phyloP scores from a whole-genome alignment of 1,140 invertebrate species.

The Drosophila azteca region DNA sequence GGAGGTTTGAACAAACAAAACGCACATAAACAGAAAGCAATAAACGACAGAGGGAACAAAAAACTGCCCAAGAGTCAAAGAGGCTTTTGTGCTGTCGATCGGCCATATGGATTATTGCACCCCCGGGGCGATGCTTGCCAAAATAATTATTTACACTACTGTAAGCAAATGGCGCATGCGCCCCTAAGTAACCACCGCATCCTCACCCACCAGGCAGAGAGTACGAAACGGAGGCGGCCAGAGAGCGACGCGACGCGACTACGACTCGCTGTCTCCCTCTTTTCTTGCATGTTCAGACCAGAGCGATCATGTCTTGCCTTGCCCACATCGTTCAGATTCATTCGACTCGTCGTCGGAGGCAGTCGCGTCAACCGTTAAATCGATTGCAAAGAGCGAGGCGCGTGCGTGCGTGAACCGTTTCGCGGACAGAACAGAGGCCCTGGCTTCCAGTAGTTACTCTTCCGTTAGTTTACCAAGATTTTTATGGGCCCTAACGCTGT shows the following conservation, averaged over 20 bases:
- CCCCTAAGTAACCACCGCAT: constrained; percentile 37
- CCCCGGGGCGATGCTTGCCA: constrained; percentile 33
- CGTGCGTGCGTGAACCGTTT: constrained; percentile 60
- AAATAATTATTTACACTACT: constrained; percentile 38
- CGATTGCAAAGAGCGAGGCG: constrained; percentile 45
- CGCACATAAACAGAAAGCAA: constrained; percentile 1
- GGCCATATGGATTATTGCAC: constrained; percentile 21
- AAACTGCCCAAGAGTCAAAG: constrained; percentile 39
- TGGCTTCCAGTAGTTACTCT: too few relatives aligned
- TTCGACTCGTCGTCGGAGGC: constrained; percentile 43
- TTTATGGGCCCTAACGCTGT: constrained; percentile 1
- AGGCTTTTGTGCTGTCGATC: constrained; percentile 33
- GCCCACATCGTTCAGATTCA: constrained; percentile 46
- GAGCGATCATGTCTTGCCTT: constrained; percentile 8
- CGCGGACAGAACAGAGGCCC: too few relatives aligned
- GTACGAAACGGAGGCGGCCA: not conserved
- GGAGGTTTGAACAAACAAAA: constrained; percentile 25
- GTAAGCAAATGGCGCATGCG: constrained; percentile 55
- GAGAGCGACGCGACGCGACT: too few relatives aligned
- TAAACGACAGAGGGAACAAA: constrained; percentile 8
- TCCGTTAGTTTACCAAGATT: constrained; percentile 24
- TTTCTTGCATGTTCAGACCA: constrained; percentile 26
- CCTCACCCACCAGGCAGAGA: constrained; percentile 17
- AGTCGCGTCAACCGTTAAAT: constrained; percentile 45
- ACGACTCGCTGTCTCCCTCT: not conserved